Evolutionary conservation across 2,113 vertebrate species (phyloP), one percentile per base, ranked within the genome.

Genomic region (Tachysurus fulvidraco): DNA sequence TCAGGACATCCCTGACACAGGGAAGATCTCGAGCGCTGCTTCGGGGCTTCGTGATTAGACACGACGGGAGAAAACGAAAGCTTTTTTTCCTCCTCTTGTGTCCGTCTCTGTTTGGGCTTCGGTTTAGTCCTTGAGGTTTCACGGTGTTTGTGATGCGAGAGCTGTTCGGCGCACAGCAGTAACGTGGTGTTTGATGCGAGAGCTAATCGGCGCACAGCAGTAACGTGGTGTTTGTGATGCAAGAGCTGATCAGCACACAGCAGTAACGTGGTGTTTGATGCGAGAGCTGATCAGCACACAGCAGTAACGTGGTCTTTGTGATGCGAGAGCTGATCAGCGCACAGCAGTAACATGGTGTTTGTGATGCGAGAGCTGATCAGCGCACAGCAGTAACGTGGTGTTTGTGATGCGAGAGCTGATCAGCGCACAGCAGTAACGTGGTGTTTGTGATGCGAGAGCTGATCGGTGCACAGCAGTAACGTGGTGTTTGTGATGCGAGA

Each of bases 1-100:
- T 9, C 50, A 89, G 91, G 92, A 90, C 74, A 84, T 93, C 93
- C 89, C 91, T 91, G 79, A 5, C 3, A 7, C 46, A n/a, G 11
- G 41, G 62, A 16, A 16, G 36, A 81, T 86, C 83, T 16, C 16
- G 25, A 71, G 36, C 13, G 50, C 50, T 14, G 71, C 36, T 79
- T 82, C 16, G 28, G 78, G 83, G 25, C 10, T 88, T 60, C 52
- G 89, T 91, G 50, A 30, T 46, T 46, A 28, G 44, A 85, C 73
- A 89, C 60, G 79, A 85, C 41, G 85, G 78, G 79, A 62, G 69
- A 83, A 85, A 87, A 89, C 78, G 54, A 77, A 41, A 85, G 69
- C 21, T 21, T 54, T 77, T 82, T 76, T 4, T 16, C 17, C 25
- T 28, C 25, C 65, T 17, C 28, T 28, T 67, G n/a, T 36, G 14